Conservation (phyloP, 2,797 vertebrate genomes). For the Agapornis canus region DNA sequence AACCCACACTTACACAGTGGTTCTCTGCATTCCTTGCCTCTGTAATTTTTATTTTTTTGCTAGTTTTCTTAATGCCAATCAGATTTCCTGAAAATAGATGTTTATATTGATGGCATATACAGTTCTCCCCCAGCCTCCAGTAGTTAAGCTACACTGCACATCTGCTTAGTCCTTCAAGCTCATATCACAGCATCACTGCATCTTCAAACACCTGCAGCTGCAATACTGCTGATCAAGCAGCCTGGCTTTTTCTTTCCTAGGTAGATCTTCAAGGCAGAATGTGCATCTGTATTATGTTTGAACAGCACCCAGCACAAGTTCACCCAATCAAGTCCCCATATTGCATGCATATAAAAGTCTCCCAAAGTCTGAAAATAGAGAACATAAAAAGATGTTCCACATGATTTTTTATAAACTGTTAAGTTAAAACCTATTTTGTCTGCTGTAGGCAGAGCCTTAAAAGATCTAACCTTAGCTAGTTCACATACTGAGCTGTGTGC, state of each 20-base stretch:
- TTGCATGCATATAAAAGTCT: accelerated
- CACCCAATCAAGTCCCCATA: neutral
- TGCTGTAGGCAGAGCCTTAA: neutral
- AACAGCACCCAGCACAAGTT: neutral
- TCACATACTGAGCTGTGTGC: neutral
- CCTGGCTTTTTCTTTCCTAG: neutral
- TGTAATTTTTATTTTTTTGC: neutral
- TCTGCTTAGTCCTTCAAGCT: neutral
- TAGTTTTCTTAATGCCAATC: neutral
- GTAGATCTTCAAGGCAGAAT: neutral
- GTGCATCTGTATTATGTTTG: neutral
- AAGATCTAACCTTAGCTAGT: neutral
- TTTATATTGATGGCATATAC: neutral
- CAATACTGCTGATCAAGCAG: neutral
- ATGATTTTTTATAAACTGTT: neutral
- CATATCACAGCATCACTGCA: neutral
- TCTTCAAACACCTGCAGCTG: neutral
- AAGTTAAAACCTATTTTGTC: neutral
- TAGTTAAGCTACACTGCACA: neutral
- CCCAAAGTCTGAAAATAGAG: neutral
- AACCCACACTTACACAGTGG: neutral
- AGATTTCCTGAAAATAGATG: neutral
- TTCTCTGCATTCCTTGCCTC: neutral
- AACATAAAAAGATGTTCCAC: neutral
- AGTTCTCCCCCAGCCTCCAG: neutral